Percentiles rank a stretch among this genome's conserved stretches.
Evolutionary conservation across 1,140 invertebrate genomes (phyloP).

Genomic region (Chironomus tepperi): DNA sequence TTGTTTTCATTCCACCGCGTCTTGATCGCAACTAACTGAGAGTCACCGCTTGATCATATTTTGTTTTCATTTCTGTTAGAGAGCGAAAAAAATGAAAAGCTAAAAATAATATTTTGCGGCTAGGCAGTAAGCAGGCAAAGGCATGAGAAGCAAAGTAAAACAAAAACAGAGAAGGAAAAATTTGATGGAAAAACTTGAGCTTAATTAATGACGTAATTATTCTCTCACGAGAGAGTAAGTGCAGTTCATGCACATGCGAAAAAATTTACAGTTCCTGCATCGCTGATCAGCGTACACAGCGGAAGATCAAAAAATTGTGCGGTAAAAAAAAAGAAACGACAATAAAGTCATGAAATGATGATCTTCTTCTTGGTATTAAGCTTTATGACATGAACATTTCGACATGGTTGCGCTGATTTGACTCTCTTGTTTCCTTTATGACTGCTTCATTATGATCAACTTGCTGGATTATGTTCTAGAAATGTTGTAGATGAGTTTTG

Average conservation of each 20-base stretch:
- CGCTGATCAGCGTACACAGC: neutral
- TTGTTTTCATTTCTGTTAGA: no score
- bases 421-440: neutral
- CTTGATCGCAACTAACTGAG: conserved; percentile 27
- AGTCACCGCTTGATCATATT: conserved; percentile 17
- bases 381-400: neutral
- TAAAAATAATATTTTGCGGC: conserved; percentile 7
- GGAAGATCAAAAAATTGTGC: neutral
- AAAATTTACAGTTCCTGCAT: neutral
- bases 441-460: neutral
- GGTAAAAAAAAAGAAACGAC: no score
- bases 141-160: neutral
- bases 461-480: neutral
- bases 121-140: neutral
- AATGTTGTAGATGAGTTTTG: no score
- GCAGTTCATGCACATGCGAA: neutral
- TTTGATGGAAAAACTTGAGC: neutral
- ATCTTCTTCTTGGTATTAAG: neutral
- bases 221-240: neutral
- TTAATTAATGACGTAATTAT: neutral
- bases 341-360: neutral
- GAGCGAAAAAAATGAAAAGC: conserved; percentile 25
- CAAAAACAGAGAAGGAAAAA: neutral
- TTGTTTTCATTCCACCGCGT: neutral
- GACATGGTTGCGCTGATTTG: neutral